Base-by-base conservation (phyloP, 2,888 invertebrate species). In the Euzophera pinguis region DNA sequence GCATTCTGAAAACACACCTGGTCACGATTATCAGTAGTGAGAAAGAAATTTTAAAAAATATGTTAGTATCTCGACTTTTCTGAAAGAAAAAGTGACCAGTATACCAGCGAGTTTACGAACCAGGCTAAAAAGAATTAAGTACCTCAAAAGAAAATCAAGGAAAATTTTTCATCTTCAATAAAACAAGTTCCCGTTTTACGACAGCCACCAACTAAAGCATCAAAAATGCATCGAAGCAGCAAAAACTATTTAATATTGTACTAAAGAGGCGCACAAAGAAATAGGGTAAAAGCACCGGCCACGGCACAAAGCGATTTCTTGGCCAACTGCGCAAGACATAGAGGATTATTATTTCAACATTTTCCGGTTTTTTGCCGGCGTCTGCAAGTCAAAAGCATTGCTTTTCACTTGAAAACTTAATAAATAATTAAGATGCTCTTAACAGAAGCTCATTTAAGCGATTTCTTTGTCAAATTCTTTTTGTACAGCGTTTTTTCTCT, bases 281-380 rank as follows among this genome's bases (percentile, higher is more conserved):
- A 62, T 67, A 64, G 75, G 75, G 67, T 77, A 76, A 78, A 78
- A 81, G 81, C 83, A 72, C 69, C 73, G 78, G 70, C 74, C 78
- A 69, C 72, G 68, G 59, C 70, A 81, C 83, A 84, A 84, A 84
- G 85, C 73, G 71, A 79, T 77, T 71, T 67, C 71, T 62, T 63
- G 63, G 64, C 60, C 49, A 48, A 47, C 53, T 53, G 53, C 55
- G 47, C 64, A 55, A 64, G 69, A 68, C 73, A 63, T 71, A 70
- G 74, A 73, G 66, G 74, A 89, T 90, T 89, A 90, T 90, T 88
- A 90, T 89, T 90, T 89, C 88, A 89, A 83, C 82, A 76, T 89
- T 84, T 83, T 73, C 78, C 71, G 75, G 75, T 87, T 89, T 90
- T 89, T 90, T 88, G 78, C 80, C 70, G 27, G 42, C 73, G 67